Conservation (phyloP, 2,113 vertebrate genomes). For the Notarius quadriscutis region DNA sequence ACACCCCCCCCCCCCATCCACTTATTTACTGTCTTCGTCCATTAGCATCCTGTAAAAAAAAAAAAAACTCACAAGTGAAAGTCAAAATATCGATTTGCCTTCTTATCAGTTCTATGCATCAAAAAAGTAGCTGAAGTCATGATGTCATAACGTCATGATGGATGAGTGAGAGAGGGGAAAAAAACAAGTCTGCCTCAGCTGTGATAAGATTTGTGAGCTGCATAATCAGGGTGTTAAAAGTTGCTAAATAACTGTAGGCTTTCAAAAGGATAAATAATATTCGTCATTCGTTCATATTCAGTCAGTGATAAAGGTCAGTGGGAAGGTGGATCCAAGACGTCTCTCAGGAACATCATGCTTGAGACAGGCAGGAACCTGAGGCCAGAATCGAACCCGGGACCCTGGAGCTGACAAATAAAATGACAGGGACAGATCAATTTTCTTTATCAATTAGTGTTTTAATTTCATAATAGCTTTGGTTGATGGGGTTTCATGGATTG, state of each 20-base stretch:
- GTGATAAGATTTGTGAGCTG: constrained; percentile 30
- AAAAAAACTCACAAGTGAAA: constrained; percentile 61
- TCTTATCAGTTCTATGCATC: constrained; percentile 66
- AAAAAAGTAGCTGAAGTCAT: constrained; percentile 56
- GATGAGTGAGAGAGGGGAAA: constrained; percentile 22
- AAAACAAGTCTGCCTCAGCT: constrained; percentile 41
- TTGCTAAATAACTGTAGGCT: neutral
- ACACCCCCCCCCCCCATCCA: constrained; percentile 49
- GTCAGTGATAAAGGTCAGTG: neutral
- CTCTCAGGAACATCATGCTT: neutral
- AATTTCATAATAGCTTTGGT: neutral
- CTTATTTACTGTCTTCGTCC: constrained; percentile 79
- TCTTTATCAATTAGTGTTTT: neutral
- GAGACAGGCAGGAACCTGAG: neutral
- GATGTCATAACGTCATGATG: constrained; percentile 48
- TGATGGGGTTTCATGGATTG: neutral
- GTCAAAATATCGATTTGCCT: constrained; percentile 75
- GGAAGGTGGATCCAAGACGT: neutral
- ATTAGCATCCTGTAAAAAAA: constrained; percentile 66
- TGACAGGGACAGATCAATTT: neutral
- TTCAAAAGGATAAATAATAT: neutral
- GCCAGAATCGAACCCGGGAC: neutral
- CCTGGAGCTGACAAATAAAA: neutral
- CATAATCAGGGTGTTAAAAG: constrained; percentile 10
- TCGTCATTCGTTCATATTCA: neutral